These are phyloP conservation scores for Anthrax anthrax DNA, from an alignment of 2,888 invertebrate genomes.

Conservation along the genomic window DNA sequence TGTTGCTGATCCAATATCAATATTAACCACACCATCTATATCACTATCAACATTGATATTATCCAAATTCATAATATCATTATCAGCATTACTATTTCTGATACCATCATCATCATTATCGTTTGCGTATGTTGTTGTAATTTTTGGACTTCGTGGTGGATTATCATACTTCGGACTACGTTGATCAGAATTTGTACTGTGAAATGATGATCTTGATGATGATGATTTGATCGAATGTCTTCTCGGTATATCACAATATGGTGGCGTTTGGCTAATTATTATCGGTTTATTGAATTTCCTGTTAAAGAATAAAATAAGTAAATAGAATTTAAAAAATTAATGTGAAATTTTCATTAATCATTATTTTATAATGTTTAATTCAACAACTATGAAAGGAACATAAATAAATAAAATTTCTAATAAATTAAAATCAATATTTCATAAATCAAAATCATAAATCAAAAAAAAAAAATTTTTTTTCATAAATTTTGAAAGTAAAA, in stretches of 20 bases:
- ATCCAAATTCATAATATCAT: not conserved
- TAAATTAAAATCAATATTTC: too few relatives aligned
- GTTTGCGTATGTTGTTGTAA: slow-evolving; percentile 32
- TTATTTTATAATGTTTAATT: too few relatives aligned
- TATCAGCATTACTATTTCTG: not conserved
- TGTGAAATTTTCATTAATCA: too few relatives aligned
- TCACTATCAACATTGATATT: slow-evolving; percentile 10
- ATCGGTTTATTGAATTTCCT: slow-evolving; percentile 7
- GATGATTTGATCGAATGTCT: not conserved
- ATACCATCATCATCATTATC: slow-evolving; percentile 19
- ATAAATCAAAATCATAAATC: too few relatives aligned
- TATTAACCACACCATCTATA: slow-evolving; percentile 4
- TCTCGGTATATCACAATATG: not conserved
- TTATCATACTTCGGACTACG: slow-evolving; percentile 21
- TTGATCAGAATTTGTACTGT: not conserved
- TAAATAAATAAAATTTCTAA: too few relatives aligned
- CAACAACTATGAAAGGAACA: too few relatives aligned
- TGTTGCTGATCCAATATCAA: slow-evolving; percentile 17
- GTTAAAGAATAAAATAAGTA: not conserved
- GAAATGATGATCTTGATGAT: slow-evolving; percentile 7
- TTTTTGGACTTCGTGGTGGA: slow-evolving; percentile 32
- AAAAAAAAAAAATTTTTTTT: too few relatives aligned
- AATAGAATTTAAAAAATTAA: too few relatives aligned
- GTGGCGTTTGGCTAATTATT: not conserved
- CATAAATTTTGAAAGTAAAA: too few relatives aligned